These are phyloP conservation scores for Telenomus remus DNA, from an alignment of 1,140 invertebrate genomes.

Conservation along the genomic window DNA sequence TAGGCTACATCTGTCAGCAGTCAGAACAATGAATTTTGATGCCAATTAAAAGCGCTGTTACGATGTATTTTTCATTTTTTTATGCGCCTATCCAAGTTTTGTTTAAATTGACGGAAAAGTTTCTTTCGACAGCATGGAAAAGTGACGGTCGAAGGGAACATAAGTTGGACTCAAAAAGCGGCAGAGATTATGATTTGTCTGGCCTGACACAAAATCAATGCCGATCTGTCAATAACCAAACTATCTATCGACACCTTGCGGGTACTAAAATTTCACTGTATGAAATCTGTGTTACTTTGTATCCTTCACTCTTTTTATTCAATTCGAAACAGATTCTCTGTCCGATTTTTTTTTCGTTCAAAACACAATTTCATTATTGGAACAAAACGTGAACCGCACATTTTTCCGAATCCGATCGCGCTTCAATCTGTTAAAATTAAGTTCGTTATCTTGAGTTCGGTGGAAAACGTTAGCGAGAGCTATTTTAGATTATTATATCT, in stretches of 20 bases:
- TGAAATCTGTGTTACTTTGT: conserved; percentile 11
- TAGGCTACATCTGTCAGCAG: conserved; percentile 13
- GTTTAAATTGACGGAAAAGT: conserved; percentile 39
- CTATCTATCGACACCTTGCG: conserved; percentile 54
- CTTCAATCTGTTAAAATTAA: too few relatives aligned
- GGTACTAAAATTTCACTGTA: conserved; percentile 40
- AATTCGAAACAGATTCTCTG: conserved; percentile 1
- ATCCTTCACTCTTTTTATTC: conserved; percentile 4
- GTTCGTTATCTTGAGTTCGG: too few relatives aligned
- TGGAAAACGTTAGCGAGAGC: too few relatives aligned
- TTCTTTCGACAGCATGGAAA: conserved; percentile 52
- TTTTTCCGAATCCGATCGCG: too few relatives aligned
- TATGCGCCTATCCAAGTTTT: conserved; percentile 7
- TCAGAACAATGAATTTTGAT: conserved; percentile 26
- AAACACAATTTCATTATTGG: too few relatives aligned
- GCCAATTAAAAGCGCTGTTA: conserved; percentile 29
- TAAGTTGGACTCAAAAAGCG: conserved; percentile 41
- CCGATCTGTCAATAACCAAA: conserved; percentile 52
- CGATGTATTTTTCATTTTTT: conserved; percentile 7
- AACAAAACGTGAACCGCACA: too few relatives aligned
- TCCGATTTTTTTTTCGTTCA: conserved; percentile 15
- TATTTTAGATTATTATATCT: neutral
- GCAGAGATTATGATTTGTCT: conserved; percentile 55
- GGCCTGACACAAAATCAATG: conserved; percentile 53
- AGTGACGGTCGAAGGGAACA: conserved; percentile 43